These are phyloP conservation scores for Threskiornis aethiopicus DNA, from an alignment of 2,797 vertebrate genomes.

Conservation along the genomic window DNA sequence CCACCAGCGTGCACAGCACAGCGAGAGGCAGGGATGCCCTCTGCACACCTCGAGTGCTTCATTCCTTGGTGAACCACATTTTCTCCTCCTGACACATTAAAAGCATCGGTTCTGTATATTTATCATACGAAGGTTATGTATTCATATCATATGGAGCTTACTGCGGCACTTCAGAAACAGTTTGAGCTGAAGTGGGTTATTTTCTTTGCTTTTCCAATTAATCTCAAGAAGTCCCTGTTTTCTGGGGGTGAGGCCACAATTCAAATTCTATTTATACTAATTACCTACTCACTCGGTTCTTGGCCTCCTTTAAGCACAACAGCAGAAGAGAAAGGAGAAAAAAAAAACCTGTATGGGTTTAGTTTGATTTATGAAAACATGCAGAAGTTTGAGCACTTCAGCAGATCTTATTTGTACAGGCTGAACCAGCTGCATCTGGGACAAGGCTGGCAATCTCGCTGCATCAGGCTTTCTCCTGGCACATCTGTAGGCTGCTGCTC, in stretches of 20 bases:
- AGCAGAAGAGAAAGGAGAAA: background rate
- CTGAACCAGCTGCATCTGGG: background rate
- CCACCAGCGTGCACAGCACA: accelerated
- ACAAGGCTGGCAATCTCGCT: background rate
- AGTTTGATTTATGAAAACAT: conserved; percentile 15
- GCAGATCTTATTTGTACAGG: background rate
- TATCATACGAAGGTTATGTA: background rate
- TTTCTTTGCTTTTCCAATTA: conserved; percentile 52
- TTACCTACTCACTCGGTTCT: background rate
- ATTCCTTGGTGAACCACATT: background rate
- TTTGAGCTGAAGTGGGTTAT: conserved; percentile 23
- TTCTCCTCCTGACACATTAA: background rate
- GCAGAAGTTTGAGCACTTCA: conserved; percentile 22
- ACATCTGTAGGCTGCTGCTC: background rate
- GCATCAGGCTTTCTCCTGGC: background rate
- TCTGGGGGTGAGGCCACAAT: background rate
- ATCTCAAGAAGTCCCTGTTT: conserved; percentile 28
- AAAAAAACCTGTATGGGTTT: background rate
- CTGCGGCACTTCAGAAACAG: background rate
- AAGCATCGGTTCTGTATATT: background rate
- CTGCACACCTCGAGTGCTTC: background rate
- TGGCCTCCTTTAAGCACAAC: background rate
- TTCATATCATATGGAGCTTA: background rate
- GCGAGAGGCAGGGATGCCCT: background rate
- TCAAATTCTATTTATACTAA: conserved; percentile 9